Evolutionary conservation across 2,797 vertebrate species (phyloP).

Genomic region (Fratercula arctica): DNA sequence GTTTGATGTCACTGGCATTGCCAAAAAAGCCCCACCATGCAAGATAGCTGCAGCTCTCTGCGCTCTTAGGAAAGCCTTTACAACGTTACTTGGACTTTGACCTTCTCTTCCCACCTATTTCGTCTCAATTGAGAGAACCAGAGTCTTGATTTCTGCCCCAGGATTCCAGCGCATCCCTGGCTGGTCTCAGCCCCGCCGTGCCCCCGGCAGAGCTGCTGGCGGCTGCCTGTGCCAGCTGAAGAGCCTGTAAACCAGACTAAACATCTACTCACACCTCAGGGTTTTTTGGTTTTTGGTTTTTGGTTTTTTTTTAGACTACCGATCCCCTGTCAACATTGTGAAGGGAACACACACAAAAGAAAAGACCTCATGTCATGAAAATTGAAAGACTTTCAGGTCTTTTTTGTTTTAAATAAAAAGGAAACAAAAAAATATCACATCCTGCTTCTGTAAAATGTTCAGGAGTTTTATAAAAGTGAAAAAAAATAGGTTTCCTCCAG

Average conservation of each 20-base stretch:
- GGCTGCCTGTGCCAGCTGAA: not conserved
- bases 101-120: not conserved
- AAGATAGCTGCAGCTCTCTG: not conserved
- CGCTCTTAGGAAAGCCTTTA: not conserved
- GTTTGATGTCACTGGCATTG: not conserved
- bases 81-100: not conserved
- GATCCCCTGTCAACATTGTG: not conserved
- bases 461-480: not conserved
- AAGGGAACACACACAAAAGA: not conserved
- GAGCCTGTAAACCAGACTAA: not conserved
- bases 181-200: not conserved
- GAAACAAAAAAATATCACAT: not conserved
- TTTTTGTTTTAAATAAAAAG: not conserved
- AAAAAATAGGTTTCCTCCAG: constrained; percentile 27
- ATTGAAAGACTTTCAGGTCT: not conserved
- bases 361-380: not conserved
- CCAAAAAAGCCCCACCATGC: fast-evolving
- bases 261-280: not conserved
- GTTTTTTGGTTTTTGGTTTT: too few relatives aligned
- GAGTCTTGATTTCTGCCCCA: not conserved
- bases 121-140: not conserved
- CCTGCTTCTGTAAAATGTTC: not conserved
- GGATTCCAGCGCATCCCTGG: not conserved
- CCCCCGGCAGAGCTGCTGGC: not conserved
- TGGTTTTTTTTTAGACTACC: not conserved